Conservation (phyloP, 2,113 vertebrate genomes). For the Heterochromis multidens region DNA sequence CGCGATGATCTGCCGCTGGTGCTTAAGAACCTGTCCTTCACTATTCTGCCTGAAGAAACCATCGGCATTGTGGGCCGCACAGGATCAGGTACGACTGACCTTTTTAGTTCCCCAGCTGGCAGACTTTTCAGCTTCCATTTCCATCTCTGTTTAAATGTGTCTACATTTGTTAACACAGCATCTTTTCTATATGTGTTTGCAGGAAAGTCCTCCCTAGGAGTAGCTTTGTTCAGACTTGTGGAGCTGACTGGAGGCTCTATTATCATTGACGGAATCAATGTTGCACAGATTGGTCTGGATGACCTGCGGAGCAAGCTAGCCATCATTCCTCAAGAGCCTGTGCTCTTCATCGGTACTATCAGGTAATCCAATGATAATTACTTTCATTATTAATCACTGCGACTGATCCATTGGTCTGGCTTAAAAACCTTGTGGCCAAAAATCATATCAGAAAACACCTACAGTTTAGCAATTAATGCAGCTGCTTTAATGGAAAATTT, state of each 20-base stretch:
- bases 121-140: neutral
- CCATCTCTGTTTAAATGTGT: neutral
- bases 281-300: conserved; percentile 74
- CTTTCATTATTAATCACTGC: neutral
- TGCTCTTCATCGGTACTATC: conserved; percentile 80
- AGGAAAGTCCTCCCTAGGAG: conserved; percentile 81
- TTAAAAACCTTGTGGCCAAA: neutral
- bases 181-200: conserved; percentile 8
- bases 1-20: conserved; percentile 75
- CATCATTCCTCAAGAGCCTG: conserved; percentile 82
- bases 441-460: neutral
- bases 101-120: neutral
- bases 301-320: conserved; percentile 80
- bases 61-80: conserved; percentile 82
- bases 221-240: conserved; percentile 78
- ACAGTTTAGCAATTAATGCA: neutral
- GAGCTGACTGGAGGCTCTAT: conserved; percentile 78
- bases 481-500: neutral
- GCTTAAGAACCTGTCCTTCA: conserved; percentile 78
- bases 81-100: conserved; percentile 74
- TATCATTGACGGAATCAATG: conserved; percentile 76
- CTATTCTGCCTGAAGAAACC: conserved; percentile 74
- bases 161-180: neutral
- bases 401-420: neutral
- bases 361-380: conserved; percentile 59